Percentiles rank a stretch among this genome's conserved stretches.
These are phyloP conservation scores for Aegotheles bennettii DNA, from an alignment of 2,113 vertebrate genomes.

Conservation along the genomic window DNA sequence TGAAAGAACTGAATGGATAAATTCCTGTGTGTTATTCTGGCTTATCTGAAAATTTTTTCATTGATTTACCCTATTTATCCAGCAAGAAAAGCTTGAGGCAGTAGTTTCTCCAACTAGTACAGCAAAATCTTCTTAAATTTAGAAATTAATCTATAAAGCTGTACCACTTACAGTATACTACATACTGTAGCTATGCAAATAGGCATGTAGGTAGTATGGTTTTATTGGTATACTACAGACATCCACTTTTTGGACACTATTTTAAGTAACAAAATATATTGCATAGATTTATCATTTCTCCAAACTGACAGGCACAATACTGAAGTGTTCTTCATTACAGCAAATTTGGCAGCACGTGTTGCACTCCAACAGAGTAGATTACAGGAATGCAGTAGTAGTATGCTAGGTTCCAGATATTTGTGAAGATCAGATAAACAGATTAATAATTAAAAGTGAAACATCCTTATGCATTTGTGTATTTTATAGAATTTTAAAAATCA, in stretches of 20 bases:
- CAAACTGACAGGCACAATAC: conserved; percentile 1
- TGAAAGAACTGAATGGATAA: conserved; percentile 42
- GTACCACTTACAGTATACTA: neutral
- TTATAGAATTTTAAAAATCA: neutral
- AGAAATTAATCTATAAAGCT: neutral
- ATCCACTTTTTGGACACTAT: neutral
- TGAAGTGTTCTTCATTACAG: neutral
- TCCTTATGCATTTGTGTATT: neutral
- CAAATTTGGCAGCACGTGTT: neutral
- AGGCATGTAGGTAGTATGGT: neutral
- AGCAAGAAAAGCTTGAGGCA: neutral
- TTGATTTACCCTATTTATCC: neutral
- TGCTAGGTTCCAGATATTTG: neutral
- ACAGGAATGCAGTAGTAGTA: neutral
- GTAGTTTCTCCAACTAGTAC: neutral
- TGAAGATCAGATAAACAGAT: neutral
- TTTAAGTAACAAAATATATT: neutral
- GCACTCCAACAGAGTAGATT: neutral
- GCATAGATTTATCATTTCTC: conserved; percentile 26
- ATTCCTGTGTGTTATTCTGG: neutral
- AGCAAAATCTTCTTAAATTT: neutral
- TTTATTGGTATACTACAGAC: neutral
- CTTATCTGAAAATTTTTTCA: neutral
- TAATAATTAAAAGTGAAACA: neutral
- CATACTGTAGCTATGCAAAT: neutral